phyloP scores from a whole-genome alignment of 2,113 vertebrate genomes.

The Alouatta palliata region DNA sequence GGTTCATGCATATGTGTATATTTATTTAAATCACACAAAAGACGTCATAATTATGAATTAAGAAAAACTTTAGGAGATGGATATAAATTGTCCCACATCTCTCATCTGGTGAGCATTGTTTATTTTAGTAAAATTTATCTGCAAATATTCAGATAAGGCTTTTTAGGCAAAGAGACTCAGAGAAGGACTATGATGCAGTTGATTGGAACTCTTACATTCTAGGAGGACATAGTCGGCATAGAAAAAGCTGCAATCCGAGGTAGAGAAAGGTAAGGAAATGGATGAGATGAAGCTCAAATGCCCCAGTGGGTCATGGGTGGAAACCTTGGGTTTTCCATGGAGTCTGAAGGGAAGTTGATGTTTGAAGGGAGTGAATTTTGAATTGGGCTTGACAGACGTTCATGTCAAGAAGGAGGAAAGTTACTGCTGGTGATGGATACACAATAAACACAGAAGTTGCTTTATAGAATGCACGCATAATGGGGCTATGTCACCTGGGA shows the following conservation, averaged over 20 bases:
- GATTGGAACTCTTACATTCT: neutral
- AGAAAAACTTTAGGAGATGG: neutral
- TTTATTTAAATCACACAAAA: neutral
- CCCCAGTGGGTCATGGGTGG: neutral
- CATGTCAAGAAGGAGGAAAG: neutral
- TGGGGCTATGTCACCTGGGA: neutral
- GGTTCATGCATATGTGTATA: neutral
- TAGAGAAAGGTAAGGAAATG: neutral
- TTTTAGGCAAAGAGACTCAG: neutral
- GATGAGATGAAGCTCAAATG: neutral
- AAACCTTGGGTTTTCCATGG: too few species aligned
- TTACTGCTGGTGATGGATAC: too few species aligned
- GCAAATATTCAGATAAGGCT: neutral
- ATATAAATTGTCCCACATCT: neutral
- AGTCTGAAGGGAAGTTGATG: neutral
- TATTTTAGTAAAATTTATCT: neutral
- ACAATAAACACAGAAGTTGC: fast-evolving
- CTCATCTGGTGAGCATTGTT: neutral
- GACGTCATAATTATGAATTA: too few species aligned
- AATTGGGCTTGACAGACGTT: neutral
- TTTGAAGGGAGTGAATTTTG: too few species aligned
- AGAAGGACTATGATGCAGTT: neutral
- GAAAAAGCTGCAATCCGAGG: neutral
- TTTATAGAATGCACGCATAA: too few species aligned
- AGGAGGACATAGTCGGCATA: too few species aligned